Percentiles rank a stretch among this genome's conserved stretches.
phyloP scores from a whole-genome alignment of 2,888 invertebrate genomes.

The Drosophila pegasa region DNA sequence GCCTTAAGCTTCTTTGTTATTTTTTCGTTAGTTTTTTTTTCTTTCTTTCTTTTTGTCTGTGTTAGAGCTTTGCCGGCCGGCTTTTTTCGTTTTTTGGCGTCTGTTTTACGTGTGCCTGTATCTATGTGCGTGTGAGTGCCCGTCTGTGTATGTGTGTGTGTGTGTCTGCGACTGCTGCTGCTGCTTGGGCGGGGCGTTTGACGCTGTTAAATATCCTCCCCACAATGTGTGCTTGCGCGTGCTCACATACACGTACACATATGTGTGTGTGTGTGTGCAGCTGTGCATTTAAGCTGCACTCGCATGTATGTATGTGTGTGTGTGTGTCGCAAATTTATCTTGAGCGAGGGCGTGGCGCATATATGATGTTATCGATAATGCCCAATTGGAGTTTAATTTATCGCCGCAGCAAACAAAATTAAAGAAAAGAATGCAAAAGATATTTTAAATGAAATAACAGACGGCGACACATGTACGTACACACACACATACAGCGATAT shows the following conservation, averaged over 20 bases:
- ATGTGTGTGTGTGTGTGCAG: conserved; percentile 15
- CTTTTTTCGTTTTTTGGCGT: conserved; percentile 59
- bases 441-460: conserved; percentile 23
- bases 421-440: conserved; percentile 18
- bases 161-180: conserved; percentile 18
- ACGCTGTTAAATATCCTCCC: conserved; percentile 69
- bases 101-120: conserved; percentile 39
- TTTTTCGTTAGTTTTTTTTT: conserved; percentile 42
- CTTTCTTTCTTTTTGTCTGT: conserved; percentile 23
- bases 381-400: conserved; percentile 49
- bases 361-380: conserved; percentile 47
- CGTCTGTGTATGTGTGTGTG: conserved; percentile 17
- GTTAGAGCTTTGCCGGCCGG: conserved; percentile 63
- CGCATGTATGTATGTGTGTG: conserved; percentile 8
- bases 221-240: conserved; percentile 50
- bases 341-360: conserved; percentile 53
- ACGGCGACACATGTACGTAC: conserved; percentile 5
- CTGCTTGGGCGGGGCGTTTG: conserved; percentile 67
- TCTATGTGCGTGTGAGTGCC: conserved; percentile 21
- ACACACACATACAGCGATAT: background rate
- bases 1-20: conserved; percentile 42
- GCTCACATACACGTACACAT: conserved; percentile 24
- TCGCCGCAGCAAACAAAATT: conserved; percentile 24
- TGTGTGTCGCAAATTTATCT: conserved; percentile 41
- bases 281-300: conserved; percentile 53